Conservation (phyloP, 2,113 vertebrate species). For the Machaerirhynchus nigripectus region DNA sequence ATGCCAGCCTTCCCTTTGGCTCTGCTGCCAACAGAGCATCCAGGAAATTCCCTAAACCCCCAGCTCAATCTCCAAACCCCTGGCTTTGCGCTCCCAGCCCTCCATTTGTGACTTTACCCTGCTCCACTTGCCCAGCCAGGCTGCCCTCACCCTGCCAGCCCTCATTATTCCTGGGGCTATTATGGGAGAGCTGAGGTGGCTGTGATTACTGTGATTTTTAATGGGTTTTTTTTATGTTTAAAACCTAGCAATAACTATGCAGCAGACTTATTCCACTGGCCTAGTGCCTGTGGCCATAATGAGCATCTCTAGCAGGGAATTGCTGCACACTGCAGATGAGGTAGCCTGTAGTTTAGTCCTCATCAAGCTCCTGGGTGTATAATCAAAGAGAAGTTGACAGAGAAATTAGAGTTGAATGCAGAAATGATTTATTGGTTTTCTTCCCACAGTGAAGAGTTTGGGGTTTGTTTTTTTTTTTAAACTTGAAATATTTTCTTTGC, state of each 20-base stretch:
- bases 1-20: neutral
- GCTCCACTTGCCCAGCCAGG: neutral
- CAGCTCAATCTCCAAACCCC: neutral
- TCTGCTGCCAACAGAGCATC: neutral
- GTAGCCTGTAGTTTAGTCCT: neutral
- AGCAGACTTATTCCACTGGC: neutral
- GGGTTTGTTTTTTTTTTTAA: neutral
- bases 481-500: neutral
- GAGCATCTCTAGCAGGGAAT: neutral
- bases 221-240: neutral
- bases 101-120: neutral
- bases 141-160: neutral
- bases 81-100: neutral
- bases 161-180: neutral
- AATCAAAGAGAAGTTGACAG: constrained; percentile 3
- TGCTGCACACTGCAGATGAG: neutral
- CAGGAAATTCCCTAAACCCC: neutral
- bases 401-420: constrained; percentile 13
- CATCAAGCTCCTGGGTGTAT: neutral
- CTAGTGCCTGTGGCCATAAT: neutral
- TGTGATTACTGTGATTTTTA: neutral
- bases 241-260: neutral
- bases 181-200: neutral
- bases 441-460: neutral
- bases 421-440: constrained; percentile 32